Conservation (phyloP, 2,888 invertebrate species). For the Disparrhopalites patrizii region DNA sequence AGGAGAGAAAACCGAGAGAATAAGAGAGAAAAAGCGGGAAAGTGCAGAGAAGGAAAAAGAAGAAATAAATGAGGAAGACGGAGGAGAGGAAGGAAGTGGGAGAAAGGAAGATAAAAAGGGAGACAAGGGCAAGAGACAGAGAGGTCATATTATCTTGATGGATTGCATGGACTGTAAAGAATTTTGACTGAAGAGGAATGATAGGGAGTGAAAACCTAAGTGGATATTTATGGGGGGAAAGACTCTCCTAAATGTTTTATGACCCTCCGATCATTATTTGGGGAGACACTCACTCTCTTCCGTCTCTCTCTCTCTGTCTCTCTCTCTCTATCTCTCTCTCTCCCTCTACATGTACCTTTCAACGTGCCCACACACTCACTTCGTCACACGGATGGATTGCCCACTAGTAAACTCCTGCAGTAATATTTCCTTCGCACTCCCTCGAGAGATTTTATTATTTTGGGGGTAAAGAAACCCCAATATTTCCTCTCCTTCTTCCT, state of each 20-base stretch:
- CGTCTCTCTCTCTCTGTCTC: not conserved
- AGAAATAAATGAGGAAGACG: too few species aligned
- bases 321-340: not conserved
- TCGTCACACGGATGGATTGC: too few species aligned
- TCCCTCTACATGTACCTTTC: not conserved
- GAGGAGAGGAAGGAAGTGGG: not conserved
- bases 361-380: not conserved
- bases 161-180: slow-evolving; percentile 26
- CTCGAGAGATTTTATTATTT: slow-evolving; percentile 31
- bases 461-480: too few species aligned
- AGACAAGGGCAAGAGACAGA: not conserved
- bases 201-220: slow-evolving; percentile 40
- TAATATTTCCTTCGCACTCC: too few species aligned
- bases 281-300: not conserved
- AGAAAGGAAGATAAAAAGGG: not conserved
- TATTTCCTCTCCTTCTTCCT: not conserved
- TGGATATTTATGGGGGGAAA: slow-evolving; percentile 48
- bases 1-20: too few species aligned
- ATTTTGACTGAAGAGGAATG: slow-evolving; percentile 31
- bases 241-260: slow-evolving; percentile 49
- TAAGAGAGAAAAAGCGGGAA: too few species aligned
- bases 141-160: slow-evolving; percentile 21
- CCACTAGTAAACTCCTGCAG: too few species aligned
- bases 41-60: too few species aligned
- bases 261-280: slow-evolving; percentile 44